These are phyloP conservation scores for Gymnoscelis rufifasciata DNA, from an alignment of 2,888 invertebrate genomes.

Conservation along the genomic window DNA sequence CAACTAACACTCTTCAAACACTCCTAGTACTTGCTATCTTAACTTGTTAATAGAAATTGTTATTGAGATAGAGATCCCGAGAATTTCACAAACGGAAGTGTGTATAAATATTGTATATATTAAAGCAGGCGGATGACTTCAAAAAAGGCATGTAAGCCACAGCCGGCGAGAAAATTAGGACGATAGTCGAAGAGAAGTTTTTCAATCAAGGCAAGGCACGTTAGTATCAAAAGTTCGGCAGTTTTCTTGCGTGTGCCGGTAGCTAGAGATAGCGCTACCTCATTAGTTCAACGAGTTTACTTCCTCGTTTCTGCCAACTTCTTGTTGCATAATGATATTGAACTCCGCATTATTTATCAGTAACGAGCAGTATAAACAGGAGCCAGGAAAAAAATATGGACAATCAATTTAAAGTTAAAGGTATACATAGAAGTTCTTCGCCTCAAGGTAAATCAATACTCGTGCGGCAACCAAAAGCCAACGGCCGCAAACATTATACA, in stretches of 20 bases:
- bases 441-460: slow-evolving; percentile 60
- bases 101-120: slow-evolving; percentile 12
- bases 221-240: slow-evolving; percentile 23
- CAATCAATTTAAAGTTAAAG: slow-evolving; percentile 9
- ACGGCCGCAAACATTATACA: slow-evolving; percentile 38
- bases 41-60: slow-evolving; percentile 25
- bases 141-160: slow-evolving; percentile 16
- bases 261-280: slow-evolving; percentile 11
- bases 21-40: slow-evolving; percentile 29
- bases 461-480: slow-evolving; percentile 46
- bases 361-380: slow-evolving; percentile 3
- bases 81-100: slow-evolving; percentile 15
- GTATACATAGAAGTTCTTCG: slow-evolving; percentile 42
- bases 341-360: slow-evolving; percentile 1
- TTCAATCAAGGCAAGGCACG: slow-evolving; percentile 34
- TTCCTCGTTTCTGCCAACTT: slow-evolving; percentile 4
- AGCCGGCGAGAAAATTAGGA: slow-evolving; percentile 19
- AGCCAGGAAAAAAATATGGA: slow-evolving; percentile 2
- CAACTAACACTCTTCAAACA: slow-evolving; percentile 37
- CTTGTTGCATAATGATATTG: slow-evolving; percentile 3
- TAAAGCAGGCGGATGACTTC: slow-evolving; percentile 8
- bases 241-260: slow-evolving; percentile 18
- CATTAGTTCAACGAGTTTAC: slow-evolving; percentile 10
- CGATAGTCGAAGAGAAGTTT: slow-evolving; percentile 33
- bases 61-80: slow-evolving; percentile 12